These are phyloP conservation scores for Gymnarchus niloticus DNA, from an alignment of 2,113 vertebrate genomes.

Conservation along the genomic window DNA sequence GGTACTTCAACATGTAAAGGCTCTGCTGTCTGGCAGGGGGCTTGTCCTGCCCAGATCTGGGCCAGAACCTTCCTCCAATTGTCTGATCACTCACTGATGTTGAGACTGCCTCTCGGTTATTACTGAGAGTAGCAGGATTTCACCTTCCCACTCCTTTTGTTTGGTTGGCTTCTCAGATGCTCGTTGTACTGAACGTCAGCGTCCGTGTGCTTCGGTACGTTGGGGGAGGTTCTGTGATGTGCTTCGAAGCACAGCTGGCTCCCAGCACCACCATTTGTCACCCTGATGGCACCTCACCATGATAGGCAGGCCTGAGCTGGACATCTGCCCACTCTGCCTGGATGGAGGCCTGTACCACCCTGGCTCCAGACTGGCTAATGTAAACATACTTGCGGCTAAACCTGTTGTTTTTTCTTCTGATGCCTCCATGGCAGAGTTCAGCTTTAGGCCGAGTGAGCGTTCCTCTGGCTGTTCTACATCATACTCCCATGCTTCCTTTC, in stretches of 20 bases:
- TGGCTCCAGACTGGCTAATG: not conserved
- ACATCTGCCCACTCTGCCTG: not conserved
- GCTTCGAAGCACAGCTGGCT: not conserved
- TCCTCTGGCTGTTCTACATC: no score
- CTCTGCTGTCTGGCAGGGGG: not conserved
- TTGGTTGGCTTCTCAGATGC: no score
- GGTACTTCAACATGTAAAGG: no score
- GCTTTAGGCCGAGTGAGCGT: no score
- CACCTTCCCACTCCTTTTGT: no score
- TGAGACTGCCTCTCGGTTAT: no score
- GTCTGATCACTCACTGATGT: no score
- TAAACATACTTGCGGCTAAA: not conserved
- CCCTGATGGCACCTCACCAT: not conserved
- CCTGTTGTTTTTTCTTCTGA: not conserved
- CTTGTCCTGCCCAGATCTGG: no score
- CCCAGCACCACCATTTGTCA: not conserved
- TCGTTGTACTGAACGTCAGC: not conserved
- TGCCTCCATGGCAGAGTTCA: not conserved
- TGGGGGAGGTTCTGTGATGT: no score
- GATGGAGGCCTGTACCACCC: not conserved
- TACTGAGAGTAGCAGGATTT: no score
- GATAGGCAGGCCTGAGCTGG: not conserved
- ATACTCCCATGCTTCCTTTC: no score
- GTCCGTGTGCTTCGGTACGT: not conserved
- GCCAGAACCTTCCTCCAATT: no score